Percentiles rank a stretch among this genome's conserved stretches.
These are phyloP conservation scores for Cephus nigrinus DNA, from an alignment of 2,888 invertebrate species.

Conservation along the genomic window DNA sequence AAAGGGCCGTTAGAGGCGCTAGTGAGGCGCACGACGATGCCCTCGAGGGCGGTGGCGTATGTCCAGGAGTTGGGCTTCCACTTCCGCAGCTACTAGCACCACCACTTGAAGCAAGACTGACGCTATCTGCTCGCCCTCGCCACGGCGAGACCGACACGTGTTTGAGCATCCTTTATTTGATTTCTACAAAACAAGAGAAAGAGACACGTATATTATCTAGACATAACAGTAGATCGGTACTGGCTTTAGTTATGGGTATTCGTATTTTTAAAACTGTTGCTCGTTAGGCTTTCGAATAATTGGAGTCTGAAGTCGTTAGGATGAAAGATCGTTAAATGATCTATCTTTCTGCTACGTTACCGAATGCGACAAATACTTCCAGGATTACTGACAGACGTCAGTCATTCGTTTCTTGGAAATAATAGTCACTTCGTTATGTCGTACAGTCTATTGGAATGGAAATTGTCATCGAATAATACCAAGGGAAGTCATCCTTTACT, in stretches of 20 bases:
- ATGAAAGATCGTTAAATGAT: neutral
- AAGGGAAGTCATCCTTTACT: too few relatives aligned
- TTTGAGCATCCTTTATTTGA: slow-evolving; percentile 77
- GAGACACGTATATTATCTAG: neutral
- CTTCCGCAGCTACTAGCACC: slow-evolving; percentile 73
- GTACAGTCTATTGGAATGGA: neutral
- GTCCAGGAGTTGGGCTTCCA: slow-evolving; percentile 77
- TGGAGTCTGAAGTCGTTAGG: neutral
- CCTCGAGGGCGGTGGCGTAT: slow-evolving; percentile 69
- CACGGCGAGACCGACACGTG: slow-evolving; percentile 92
- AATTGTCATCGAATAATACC: neutral
- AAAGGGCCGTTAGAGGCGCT: slow-evolving; percentile 58
- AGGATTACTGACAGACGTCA: neutral
- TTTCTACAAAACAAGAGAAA: neutral
- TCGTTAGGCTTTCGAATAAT: neutral
- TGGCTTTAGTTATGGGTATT: neutral
- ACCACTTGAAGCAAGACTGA: slow-evolving; percentile 79
- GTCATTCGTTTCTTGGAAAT: neutral
- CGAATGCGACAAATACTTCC: neutral
- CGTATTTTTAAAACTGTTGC: neutral
- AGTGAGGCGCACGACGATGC: slow-evolving; percentile 63
- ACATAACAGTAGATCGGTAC: neutral
- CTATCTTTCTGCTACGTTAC: neutral
- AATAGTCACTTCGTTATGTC: neutral
- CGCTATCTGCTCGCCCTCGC: slow-evolving; percentile 85